Conservation (phyloP, 2,113 vertebrate genomes). For the Theristicus caerulescens region DNA sequence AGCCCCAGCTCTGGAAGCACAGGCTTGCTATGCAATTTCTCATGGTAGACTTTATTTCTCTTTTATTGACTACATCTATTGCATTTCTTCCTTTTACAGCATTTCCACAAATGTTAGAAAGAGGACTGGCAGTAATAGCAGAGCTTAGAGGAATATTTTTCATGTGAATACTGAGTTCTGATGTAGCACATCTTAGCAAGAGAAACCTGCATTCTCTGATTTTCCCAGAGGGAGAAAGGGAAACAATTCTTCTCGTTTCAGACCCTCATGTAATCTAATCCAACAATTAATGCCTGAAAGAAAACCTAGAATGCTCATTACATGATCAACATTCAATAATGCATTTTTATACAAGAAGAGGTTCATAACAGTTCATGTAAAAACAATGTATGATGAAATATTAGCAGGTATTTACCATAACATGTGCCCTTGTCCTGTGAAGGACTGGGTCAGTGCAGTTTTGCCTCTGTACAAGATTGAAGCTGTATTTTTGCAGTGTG, state of each 20-base stretch:
- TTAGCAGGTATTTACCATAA: neutral
- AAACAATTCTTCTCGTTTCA: neutral
- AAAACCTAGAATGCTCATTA: neutral
- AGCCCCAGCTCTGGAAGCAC: neutral
- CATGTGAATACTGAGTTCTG: neutral
- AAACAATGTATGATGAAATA: neutral
- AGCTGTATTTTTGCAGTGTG: neutral
- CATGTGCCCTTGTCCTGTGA: neutral
- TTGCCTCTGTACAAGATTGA: neutral
- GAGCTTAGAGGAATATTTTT: neutral
- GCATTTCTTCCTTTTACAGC: neutral
- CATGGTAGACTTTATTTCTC: neutral
- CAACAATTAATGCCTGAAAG: neutral
- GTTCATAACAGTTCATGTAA: neutral
- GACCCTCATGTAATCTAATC: neutral
- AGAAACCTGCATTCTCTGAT: neutral
- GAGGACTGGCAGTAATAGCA: neutral
- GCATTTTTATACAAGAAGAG: neutral
- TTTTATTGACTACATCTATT: neutral
- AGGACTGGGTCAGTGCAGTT: neutral
- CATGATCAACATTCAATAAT: neutral
- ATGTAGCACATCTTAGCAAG: neutral
- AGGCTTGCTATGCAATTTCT: neutral
- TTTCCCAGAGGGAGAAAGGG: neutral
- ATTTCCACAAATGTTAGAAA: neutral